phyloP scores from a whole-genome alignment of 2,113 vertebrate genomes.

The Megaceryle torquata region DNA sequence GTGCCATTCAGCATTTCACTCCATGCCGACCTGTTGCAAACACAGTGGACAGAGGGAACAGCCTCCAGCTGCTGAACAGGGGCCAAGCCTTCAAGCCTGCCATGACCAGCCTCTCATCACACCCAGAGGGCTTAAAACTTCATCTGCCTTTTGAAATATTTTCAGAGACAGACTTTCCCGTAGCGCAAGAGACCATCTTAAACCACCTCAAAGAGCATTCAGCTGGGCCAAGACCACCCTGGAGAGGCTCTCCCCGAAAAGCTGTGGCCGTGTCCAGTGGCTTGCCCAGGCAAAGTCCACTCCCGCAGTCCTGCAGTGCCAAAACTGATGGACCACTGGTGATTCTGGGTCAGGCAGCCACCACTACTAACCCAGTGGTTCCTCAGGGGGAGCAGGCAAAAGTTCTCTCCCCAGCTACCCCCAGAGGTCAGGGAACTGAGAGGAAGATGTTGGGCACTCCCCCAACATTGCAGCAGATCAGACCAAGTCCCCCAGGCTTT shows the following conservation, averaged over 20 bases:
- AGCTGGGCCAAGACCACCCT: not conserved
- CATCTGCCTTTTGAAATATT: not conserved
- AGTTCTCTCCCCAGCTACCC: not conserved
- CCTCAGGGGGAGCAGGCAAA: accelerated
- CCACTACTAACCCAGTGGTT: not conserved
- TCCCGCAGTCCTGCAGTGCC: not conserved
- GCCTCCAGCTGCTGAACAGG: not conserved
- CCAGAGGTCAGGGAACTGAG: not conserved
- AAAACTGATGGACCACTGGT: not conserved
- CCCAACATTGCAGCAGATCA: not conserved
- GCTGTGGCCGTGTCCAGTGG: not conserved
- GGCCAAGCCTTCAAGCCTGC: not conserved
- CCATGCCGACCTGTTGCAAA: not conserved
- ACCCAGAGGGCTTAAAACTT: not conserved
- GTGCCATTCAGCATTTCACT: not conserved
- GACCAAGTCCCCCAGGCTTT: not conserved
- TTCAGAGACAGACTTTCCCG: not conserved
- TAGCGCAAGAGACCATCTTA: not conserved
- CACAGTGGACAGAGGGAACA: not conserved
- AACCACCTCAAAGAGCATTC: not conserved
- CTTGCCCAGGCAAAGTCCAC: not conserved
- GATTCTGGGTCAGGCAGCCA: not conserved
- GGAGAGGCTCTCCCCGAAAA: not conserved
- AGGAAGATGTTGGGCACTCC: not conserved
- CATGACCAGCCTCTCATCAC: not conserved